Evolutionary conservation across 2,797 vertebrate species (phyloP).

Genomic region (Champsocephalus gunnari): DNA sequence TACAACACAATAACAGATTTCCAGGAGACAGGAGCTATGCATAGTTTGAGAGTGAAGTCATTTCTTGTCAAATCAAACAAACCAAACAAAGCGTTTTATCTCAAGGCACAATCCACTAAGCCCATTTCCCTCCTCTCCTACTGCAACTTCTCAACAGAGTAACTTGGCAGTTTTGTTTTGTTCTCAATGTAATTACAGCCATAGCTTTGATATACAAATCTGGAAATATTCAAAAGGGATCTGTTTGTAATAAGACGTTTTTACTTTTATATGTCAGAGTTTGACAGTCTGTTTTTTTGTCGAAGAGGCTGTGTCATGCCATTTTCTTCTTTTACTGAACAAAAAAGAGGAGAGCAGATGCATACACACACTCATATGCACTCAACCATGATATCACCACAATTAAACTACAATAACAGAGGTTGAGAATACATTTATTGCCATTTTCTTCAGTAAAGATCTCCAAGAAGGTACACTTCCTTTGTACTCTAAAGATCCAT

Average conservation of each 20-base stretch:
- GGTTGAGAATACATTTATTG: not conserved
- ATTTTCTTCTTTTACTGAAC: conserved; percentile 34
- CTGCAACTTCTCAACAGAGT: conserved; percentile 42
- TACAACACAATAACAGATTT: conserved; percentile 23
- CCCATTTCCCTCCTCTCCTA: conserved; percentile 32
- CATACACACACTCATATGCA: conserved; percentile 3
- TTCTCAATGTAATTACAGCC: conserved; percentile 66
- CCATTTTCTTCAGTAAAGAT: not conserved
- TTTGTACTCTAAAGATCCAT: not conserved
- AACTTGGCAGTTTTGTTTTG: conserved; percentile 65
- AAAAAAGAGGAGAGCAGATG: conserved; percentile 21
- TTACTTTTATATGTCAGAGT: conserved; percentile 59
- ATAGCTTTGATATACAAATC: conserved; percentile 66
- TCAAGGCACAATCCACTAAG: conserved; percentile 49
- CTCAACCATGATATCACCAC: conserved; percentile 2
- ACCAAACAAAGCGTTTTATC: conserved; percentile 68
- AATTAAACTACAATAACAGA: not conserved
- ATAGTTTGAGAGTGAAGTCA: conserved; percentile 61
- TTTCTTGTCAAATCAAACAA: conserved; percentile 69
- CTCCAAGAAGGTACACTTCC: not conserved
- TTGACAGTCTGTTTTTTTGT: conserved; percentile 32
- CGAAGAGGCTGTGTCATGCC: conserved; percentile 19
- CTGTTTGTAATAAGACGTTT: conserved; percentile 64
- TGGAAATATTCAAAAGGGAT: conserved; percentile 65
- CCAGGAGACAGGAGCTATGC: conserved; percentile 25